These are phyloP conservation scores for Temnothorax curvispinosus DNA, from an alignment of 1,140 invertebrate species.

Conservation along the genomic window DNA sequence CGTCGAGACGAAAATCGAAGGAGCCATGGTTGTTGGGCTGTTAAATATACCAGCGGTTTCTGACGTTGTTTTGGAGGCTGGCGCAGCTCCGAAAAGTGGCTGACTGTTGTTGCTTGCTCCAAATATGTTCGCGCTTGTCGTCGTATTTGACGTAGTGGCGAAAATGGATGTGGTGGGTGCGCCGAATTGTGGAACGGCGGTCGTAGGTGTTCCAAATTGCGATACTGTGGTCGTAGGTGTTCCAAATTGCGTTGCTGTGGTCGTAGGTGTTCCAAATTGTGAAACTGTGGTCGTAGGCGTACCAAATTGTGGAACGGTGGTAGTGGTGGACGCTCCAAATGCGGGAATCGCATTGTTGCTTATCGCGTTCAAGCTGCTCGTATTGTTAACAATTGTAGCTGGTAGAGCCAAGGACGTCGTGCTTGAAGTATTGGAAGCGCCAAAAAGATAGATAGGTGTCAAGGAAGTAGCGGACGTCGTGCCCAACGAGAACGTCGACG, in stretches of 20 bases:
- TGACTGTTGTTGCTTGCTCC: slow-evolving; percentile 39
- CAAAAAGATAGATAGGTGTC: slow-evolving; percentile 58
- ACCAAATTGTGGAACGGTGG: slow-evolving; percentile 41
- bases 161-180: slow-evolving; percentile 59
- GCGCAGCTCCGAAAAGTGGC: slow-evolving; percentile 43
- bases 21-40: slow-evolving; percentile 8
- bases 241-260: slow-evolving; percentile 33
- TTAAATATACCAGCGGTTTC: slow-evolving; percentile 17
- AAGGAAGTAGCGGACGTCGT: background rate
- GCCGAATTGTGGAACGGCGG: slow-evolving; percentile 36
- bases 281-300: background rate
- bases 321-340: slow-evolving; percentile 33
- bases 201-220: slow-evolving; percentile 26
- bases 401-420: background rate
- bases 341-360: background rate
- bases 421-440: slow-evolving; percentile 11
- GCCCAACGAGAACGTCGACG: slow-evolving; percentile 29
- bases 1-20: slow-evolving; percentile 38
- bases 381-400: background rate
- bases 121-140: slow-evolving; percentile 51
- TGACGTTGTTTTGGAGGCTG: background rate
- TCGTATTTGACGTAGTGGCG: background rate
- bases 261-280: slow-evolving; percentile 34
- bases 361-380: background rate
- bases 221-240: background rate